These are phyloP conservation scores for Drosophila orosa DNA, from an alignment of 1,140 invertebrate genomes.

Conservation along the genomic window DNA sequence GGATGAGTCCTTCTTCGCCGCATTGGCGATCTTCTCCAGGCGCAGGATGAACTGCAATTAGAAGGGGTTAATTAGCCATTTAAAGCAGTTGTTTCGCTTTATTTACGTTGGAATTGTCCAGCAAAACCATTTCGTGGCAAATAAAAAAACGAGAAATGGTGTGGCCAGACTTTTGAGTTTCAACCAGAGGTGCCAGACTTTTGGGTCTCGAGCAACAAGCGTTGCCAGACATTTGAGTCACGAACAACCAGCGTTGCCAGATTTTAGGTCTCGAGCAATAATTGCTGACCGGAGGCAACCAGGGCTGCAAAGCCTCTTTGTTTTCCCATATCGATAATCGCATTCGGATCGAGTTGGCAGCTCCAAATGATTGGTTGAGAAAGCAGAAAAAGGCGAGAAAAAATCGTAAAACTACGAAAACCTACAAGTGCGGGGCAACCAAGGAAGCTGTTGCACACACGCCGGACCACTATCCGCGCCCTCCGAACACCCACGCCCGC, in stretches of 20 bases:
- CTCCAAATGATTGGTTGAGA: constrained; percentile 49
- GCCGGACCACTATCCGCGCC: constrained; percentile 14
- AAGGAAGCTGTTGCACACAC: constrained; percentile 57
- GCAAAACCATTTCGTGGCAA: constrained; percentile 86
- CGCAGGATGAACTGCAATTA: constrained; percentile 87
- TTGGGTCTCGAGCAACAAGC: too few species aligned
- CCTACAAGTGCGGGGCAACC: constrained; percentile 65
- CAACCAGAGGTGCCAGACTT: too few species aligned
- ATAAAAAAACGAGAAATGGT: constrained; percentile 29
- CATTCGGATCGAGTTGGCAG: constrained; percentile 50
- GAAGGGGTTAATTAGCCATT: constrained; percentile 58
- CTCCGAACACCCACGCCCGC: constrained; percentile 7
- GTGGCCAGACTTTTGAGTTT: too few species aligned
- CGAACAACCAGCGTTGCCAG: too few species aligned
- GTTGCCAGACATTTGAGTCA: too few species aligned
- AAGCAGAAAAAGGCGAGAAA: constrained; percentile 58
- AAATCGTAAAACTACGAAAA: constrained; percentile 74
- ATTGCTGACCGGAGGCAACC: too few species aligned
- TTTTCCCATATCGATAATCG: constrained; percentile 1
- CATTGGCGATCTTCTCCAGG: constrained; percentile 88
- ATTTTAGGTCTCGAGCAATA: too few species aligned
- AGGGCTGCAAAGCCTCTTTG: constrained; percentile 19
- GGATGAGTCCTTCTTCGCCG: constrained; percentile 86
- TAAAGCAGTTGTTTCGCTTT: constrained; percentile 32
- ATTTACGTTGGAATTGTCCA: constrained; percentile 86